Base-by-base conservation (phyloP, 35 echinoderm and acorn worm genomes). In the Eucidaris tribuloides region DNA sequence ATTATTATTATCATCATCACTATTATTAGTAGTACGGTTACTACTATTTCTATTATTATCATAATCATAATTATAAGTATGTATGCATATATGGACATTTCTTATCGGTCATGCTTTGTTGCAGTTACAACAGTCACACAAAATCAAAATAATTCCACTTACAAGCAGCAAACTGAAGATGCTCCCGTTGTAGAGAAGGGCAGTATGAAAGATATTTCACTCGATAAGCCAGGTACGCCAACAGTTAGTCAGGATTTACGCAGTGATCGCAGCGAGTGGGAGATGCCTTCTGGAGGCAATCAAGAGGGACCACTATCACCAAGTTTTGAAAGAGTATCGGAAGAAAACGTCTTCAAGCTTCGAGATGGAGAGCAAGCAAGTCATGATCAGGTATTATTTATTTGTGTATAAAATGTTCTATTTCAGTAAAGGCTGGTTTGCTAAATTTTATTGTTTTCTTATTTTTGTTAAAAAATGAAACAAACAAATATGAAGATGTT, bases 1-100 rank as follows among this genome's bases (percentile, higher is more conserved):
- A 68, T 68, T 30, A 68, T 30, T 30, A 68, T 68, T 30, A 68
- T 68, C 63, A 68, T 68, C 63, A 68, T 30, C 63, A 68, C 28
- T 30, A 68, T 30, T 30, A 68, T 68, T 30, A 68, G 29, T 30
- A 68, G 63, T 30, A 68, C 63, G 11, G 63, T 68, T 30, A 68
- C 34, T 30, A 68, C 34, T 30, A 68, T 68, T 30, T 18, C 34
- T 30, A 68, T 68, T 30, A 68, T 68, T 30, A 68, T 68, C 28
- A 68, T 68, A 13, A 68, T 68, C 28, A 68, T 68, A 13, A 68
- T 68, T 30, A 68, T 68, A 13, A 68, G 15, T 30, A 68, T 68
- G n/a, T n/a, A n/a, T n/a, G n/a, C n/a, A n/a, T n/a, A n/a, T n/a
- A n/a, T n/a, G n/a, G n/a, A n/a, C n/a, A n/a, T n/a, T n/a, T n/a